phyloP scores from a whole-genome alignment of 2,113 vertebrate species.

The Capra hircus region DNA sequence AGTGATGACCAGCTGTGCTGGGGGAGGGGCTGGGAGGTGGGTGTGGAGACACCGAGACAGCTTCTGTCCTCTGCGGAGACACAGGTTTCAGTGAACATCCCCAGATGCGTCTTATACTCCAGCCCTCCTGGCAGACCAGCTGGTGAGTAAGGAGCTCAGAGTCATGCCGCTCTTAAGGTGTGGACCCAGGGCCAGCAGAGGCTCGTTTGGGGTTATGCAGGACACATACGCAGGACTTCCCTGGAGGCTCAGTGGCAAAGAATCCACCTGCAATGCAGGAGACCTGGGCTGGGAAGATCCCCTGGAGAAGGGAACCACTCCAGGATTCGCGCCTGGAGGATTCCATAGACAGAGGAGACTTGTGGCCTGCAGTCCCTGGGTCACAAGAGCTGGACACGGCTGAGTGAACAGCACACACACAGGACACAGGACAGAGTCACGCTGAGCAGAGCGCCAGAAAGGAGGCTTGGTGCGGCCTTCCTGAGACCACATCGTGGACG shows the following conservation, averaged over 20 bases:
- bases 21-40: no score
- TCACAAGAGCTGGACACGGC: neutral
- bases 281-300: neutral
- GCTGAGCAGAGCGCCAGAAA: rapidly evolving
- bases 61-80: neutral
- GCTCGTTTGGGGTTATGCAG: rapidly evolving
- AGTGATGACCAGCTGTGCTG: rapidly evolving
- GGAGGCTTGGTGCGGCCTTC: rapidly evolving
- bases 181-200: neutral
- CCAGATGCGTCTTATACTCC: rapidly evolving
- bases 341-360: neutral
- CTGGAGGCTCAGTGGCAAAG: neutral
- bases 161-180: rapidly evolving
- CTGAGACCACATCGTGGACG: rapidly evolving
- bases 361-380: neutral
- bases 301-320: neutral
- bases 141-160: rapidly evolving
- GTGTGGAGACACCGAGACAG: neutral
- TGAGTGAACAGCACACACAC: neutral
- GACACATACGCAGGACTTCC: neutral
- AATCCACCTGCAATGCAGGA: neutral
- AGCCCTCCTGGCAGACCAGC: neutral
- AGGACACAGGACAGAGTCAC: rapidly evolving
- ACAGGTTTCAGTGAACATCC: neutral
- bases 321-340: neutral